phyloP scores from a whole-genome alignment of 1,140 invertebrate genomes.

The Protaetia brevitarsis region DNA sequence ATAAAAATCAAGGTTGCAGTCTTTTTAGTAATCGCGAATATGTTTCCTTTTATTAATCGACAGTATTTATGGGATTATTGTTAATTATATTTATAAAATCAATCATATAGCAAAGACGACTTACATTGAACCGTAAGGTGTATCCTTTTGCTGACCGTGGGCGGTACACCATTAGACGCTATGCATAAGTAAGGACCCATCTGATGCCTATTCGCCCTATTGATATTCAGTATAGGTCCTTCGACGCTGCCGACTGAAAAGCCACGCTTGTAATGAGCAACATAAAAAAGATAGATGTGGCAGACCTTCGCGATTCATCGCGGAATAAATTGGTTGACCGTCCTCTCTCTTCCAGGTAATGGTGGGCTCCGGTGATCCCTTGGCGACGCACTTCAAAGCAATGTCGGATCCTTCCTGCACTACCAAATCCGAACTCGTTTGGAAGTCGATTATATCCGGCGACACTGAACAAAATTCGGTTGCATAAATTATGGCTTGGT shows the following conservation, averaged over 20 bases:
- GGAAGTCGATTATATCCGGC: conserved; percentile 80
- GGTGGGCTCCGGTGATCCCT: conserved; percentile 74
- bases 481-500: neutral
- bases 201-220: conserved; percentile 79
- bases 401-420: conserved; percentile 83
- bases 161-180: conserved; percentile 79
- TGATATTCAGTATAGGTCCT: conserved; percentile 72
- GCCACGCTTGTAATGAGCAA: neutral
- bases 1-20: too few relatives aligned
- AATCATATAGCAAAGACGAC: too few relatives aligned
- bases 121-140: conserved; percentile 85
- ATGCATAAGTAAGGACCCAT: conserved; percentile 91
- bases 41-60: too few relatives aligned
- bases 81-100: too few relatives aligned
- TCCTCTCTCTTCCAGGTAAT: conserved; percentile 82
- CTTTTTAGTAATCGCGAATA: too few relatives aligned
- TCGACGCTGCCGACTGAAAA: conserved; percentile 61
- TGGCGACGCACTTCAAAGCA: conserved; percentile 74
- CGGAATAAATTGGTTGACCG: conserved; percentile 63
- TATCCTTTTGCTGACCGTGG: conserved; percentile 83
- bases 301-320: conserved; percentile 11
- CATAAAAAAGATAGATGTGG: conserved; percentile 10
- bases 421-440: conserved; percentile 83
- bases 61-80: too few relatives aligned
- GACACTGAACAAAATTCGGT: conserved; percentile 63